These are phyloP conservation scores for Hylaea fasciaria DNA, from an alignment of 2,888 invertebrate genomes.

Conservation along the genomic window DNA sequence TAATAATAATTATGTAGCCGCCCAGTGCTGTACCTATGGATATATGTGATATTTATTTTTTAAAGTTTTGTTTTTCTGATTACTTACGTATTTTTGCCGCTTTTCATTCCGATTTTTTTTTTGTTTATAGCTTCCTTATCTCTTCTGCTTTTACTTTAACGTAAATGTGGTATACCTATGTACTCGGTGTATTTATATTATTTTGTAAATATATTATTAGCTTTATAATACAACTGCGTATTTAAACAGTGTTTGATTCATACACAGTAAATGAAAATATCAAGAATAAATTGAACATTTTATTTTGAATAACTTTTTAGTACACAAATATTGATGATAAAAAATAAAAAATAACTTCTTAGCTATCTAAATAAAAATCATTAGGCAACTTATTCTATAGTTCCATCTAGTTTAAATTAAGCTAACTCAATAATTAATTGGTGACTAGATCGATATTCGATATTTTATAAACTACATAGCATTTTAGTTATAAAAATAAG, in stretches of 20 bases:
- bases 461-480: not conserved
- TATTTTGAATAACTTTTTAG: conserved; percentile 17
- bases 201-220: conserved; percentile 72
- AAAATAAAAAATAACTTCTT: not conserved
- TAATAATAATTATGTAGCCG: no score
- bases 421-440: conserved; percentile 9
- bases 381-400: not conserved
- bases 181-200: conserved; percentile 69
- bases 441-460: conserved; percentile 35
- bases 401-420: not conserved
- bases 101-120: conserved; percentile 64
- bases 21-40: conserved; percentile 19
- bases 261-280: conserved; percentile 32
- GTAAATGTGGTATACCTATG: conserved; percentile 63
- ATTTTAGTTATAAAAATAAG: no score
- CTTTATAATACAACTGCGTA: conserved; percentile 58
- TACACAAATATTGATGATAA: conserved; percentile 19
- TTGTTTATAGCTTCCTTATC: conserved; percentile 47
- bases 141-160: conserved; percentile 61
- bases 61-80: conserved; percentile 46
- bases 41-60: conserved; percentile 54
- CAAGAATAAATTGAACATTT: conserved; percentile 5
- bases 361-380: conserved; percentile 2
- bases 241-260: conserved; percentile 23
- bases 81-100: conserved; percentile 42